These are phyloP conservation scores for Bombus affinis DNA, from an alignment of 1,140 invertebrate genomes.

Conservation along the genomic window DNA sequence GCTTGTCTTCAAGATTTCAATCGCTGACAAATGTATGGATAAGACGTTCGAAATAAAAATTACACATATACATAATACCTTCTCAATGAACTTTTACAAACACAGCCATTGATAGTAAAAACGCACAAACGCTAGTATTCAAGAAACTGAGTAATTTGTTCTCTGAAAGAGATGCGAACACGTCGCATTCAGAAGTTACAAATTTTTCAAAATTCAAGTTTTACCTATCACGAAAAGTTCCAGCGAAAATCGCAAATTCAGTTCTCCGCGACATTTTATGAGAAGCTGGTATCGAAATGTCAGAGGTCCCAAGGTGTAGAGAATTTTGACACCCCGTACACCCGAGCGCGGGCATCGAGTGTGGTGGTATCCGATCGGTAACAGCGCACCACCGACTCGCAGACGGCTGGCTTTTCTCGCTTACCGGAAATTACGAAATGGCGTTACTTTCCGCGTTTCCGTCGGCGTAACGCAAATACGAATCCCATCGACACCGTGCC, in stretches of 20 bases:
- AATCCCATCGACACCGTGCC: slow-evolving; percentile 65
- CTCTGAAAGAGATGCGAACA: too few species aligned
- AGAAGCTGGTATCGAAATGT: neutral
- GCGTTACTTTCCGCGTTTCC: slow-evolving; percentile 73
- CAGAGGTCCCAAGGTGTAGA: neutral
- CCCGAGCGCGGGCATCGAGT: neutral
- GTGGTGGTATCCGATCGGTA: neutral
- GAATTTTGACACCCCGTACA: neutral
- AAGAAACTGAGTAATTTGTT: too few species aligned
- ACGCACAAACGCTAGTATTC: too few species aligned
- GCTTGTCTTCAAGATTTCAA: neutral
- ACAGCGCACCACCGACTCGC: slow-evolving; percentile 1
- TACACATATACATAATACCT: too few species aligned
- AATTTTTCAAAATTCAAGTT: too few species aligned
- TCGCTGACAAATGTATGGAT: too few species aligned
- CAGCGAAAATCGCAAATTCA: neutral
- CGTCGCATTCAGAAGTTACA: too few species aligned
- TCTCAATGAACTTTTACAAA: too few species aligned
- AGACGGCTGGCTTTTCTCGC: slow-evolving; percentile 37
- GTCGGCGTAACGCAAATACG: slow-evolving; percentile 65
- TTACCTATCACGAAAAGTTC: too few species aligned
- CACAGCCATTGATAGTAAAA: too few species aligned
- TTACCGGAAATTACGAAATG: slow-evolving; percentile 75
- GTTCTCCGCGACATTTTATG: neutral
- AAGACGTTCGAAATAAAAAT: too few species aligned